A percentile compares a stretch with the other conserved stretches of the same genome.
These are phyloP conservation scores for Xylota segnis DNA, from an alignment of 2,888 invertebrate species.

Conservation along the genomic window DNA sequence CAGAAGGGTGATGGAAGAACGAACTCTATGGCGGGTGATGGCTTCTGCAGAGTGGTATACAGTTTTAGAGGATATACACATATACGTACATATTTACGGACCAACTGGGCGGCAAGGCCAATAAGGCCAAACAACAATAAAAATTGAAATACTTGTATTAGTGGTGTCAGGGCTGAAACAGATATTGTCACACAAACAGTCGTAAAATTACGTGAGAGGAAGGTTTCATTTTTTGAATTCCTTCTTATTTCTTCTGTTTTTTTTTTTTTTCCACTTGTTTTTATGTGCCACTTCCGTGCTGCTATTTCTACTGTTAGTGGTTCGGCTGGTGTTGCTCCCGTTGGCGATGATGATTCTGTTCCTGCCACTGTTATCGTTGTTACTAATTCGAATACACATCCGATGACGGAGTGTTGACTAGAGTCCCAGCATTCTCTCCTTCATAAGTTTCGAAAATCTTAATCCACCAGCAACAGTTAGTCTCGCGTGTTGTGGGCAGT, in stretches of 20 bases:
- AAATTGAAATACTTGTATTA: constrained; percentile 16
- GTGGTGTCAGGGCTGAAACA: constrained; percentile 19
- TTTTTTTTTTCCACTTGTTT: background rate
- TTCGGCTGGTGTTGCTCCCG: constrained; percentile 18
- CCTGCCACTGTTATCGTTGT: constrained; percentile 25
- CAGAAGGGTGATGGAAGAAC: constrained; percentile 9
- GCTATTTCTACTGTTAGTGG: constrained; percentile 17
- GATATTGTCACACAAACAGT: constrained; percentile 43
- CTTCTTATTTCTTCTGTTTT: background rate
- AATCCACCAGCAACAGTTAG: constrained; percentile 73
- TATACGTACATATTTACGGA: background rate
- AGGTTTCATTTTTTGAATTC: constrained; percentile 21
- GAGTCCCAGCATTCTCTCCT: constrained; percentile 48
- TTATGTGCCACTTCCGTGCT: constrained; percentile 13
- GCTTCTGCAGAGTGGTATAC: constrained; percentile 19
- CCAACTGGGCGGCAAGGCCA: constrained; percentile 30
- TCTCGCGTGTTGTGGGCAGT: constrained; percentile 66
- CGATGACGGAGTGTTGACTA: constrained; percentile 27
- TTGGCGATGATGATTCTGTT: constrained; percentile 23
- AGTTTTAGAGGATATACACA: background rate
- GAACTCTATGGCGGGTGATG: constrained; percentile 1
- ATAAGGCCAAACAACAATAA: constrained; percentile 27
- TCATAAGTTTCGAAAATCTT: constrained; percentile 48
- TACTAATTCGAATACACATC: constrained; percentile 52
- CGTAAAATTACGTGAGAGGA: constrained; percentile 24